Base-by-base conservation (phyloP, 2,113 vertebrate species). In the Illadopsis cleaveri region DNA sequence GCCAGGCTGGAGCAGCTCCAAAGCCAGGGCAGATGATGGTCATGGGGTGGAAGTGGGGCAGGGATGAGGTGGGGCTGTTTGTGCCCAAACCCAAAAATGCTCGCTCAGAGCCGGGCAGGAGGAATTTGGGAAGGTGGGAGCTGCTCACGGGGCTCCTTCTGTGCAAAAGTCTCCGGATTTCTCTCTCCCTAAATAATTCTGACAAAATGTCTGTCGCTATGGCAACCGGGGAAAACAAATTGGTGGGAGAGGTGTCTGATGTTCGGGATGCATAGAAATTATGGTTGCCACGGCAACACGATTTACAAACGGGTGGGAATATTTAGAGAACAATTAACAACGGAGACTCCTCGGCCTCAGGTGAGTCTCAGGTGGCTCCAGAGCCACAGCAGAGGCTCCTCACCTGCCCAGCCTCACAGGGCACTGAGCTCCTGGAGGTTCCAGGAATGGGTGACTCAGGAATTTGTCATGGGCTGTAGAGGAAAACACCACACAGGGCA, bases 181-280 rank as follows among this genome's bases (percentile, higher is more conserved):
- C 42, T 92, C 64, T 9, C 70, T 23, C 9, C 61, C 77, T 88
- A 85, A 96, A 94, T 80, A 95, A 86, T 71, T 82, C 79, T 95
- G 88, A 78, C 92, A 93, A 84, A 93, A 92, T 57, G 88, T 93
- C 93, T 95, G 93, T 94, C 75, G 3, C 88, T 20, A 79, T 77
- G 90, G 95, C 90, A 90, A 86, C 91, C 37, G 38, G 79, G 93
- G 82, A 56, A 93, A 96, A 96, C 93, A 96, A 96, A 96, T 81
- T 77, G 94, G 71, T 84, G 91, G 2, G 31, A 94, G 90, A 86
- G 87, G 94, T 72, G 79, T 54, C 86, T 83, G 93, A 85, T 92
- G 90, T 48, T 65, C 2, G 44, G 10, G 61, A 75, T 11, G 83
- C 95, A 95, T 86, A 38, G 83, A 68, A 91, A 94, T 89, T 64